Percentiles rank a stretch among this genome's conserved stretches.
Conservation (phyloP, 2,888 invertebrate species). For the Lottia gigantea region DNA sequence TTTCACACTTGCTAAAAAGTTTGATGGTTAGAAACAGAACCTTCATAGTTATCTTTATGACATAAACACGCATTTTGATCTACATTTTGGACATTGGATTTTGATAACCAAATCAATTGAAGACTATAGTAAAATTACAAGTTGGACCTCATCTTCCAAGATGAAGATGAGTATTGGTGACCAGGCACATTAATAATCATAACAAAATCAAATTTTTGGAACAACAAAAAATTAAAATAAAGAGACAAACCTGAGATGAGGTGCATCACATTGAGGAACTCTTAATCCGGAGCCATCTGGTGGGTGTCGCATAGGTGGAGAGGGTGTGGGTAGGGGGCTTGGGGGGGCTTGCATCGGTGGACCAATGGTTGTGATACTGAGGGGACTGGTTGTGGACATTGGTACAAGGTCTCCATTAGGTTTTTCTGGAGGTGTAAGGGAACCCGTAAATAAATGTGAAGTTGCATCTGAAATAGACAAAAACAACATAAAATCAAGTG, state of each 20-base stretch:
- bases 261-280: constrained; percentile 13
- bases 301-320: constrained; percentile 50
- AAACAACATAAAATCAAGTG: background rate
- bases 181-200: too few relatives aligned
- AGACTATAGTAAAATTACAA: too few relatives aligned
- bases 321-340: constrained; percentile 74
- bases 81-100: too few relatives aligned
- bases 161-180: too few relatives aligned
- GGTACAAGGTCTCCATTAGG: constrained; percentile 66
- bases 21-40: too few relatives aligned
- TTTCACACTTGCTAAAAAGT: too few relatives aligned
- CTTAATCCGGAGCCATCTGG: constrained; percentile 22
- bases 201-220: too few relatives aligned
- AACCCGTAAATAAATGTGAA: constrained; percentile 66
- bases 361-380: constrained; percentile 59
- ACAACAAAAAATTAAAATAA: background rate
- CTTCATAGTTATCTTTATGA: too few relatives aligned
- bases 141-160: too few relatives aligned
- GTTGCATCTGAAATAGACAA: constrained; percentile 44
- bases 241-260: constrained; percentile 19
- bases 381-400: constrained; percentile 59
- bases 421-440: constrained; percentile 70
- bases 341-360: constrained; percentile 85
- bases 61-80: too few relatives aligned
- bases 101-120: too few relatives aligned